Evolutionary conservation across 2,113 vertebrate genomes (phyloP).

Genomic region (Epinephelus moara): DNA sequence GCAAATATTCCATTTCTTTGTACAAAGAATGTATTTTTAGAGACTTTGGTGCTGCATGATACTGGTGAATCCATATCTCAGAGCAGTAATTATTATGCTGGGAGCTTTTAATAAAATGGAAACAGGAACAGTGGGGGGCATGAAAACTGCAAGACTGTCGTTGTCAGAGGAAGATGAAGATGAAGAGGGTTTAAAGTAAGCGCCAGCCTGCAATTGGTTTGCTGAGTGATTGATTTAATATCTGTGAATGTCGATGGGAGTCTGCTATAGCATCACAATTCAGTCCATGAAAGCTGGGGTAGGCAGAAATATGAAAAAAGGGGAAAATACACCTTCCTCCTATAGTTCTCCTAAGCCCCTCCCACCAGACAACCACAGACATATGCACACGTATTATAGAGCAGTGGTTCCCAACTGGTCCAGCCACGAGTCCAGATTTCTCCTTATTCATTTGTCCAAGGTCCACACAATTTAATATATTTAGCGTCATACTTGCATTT

Average conservation of each 20-base stretch:
- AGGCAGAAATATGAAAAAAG: too few relatives aligned
- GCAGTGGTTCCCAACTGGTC: too few relatives aligned
- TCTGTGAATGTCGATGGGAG: background rate
- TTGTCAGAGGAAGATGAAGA: conserved; percentile 18
- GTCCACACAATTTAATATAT: too few relatives aligned
- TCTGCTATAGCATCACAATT: background rate
- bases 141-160: background rate
- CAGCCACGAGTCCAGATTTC: too few relatives aligned
- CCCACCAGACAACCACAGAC: too few relatives aligned
- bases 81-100: conserved; percentile 1
- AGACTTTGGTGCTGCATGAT: background rate
- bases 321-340: too few relatives aligned
- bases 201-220: background rate
- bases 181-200: conserved; percentile 20
- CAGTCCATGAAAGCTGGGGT: background rate
- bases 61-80: conserved; percentile 3
- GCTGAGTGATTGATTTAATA: conserved; percentile 23
- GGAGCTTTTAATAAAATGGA: conserved; percentile 37
- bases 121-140: background rate
- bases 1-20: background rate
- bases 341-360: too few relatives aligned
- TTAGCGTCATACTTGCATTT: too few relatives aligned
- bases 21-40: background rate
- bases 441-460: too few relatives aligned
- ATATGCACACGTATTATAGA: too few relatives aligned